Conservation (phyloP, 2,888 invertebrate species). For the Epirrhoe alternata region DNA sequence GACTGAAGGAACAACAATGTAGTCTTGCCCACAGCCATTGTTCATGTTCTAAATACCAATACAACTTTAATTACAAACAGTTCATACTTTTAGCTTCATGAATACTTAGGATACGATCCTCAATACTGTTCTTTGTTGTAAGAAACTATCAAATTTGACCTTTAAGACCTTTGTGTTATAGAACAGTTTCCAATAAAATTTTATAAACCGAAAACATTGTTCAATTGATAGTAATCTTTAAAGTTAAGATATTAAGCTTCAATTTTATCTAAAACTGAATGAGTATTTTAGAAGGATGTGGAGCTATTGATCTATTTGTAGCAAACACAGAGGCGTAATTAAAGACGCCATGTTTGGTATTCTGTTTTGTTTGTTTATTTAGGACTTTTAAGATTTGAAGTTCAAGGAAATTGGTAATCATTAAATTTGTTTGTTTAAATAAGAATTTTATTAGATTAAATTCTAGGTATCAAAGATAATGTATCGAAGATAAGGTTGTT, state of each 20-base stretch:
- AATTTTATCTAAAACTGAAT: constrained; percentile 2
- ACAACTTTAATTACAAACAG: constrained; percentile 56
- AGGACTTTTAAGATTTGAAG: constrained; percentile 35
- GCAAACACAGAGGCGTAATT: constrained; percentile 57
- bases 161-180: neutral
- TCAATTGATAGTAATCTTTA: neutral
- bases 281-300: constrained; percentile 45
- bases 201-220: neutral
- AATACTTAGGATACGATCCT: neutral
- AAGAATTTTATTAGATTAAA: neutral
- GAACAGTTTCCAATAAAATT: neutral
- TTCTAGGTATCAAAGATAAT: neutral
- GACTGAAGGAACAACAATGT: constrained; percentile 27
- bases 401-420: constrained; percentile 38
- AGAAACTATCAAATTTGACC: constrained; percentile 4
- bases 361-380: constrained; percentile 38
- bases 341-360: constrained; percentile 49
- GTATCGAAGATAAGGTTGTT: too few relatives aligned
- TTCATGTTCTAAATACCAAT: constrained; percentile 46
- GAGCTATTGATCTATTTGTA: constrained; percentile 61
- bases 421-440: constrained; percentile 29
- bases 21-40: constrained; percentile 45
- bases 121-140: neutral
- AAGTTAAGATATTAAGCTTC: neutral
- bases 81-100: constrained; percentile 30